Base-by-base conservation (phyloP, 2,888 invertebrate genomes). In the Tortricodes alternella region DNA sequence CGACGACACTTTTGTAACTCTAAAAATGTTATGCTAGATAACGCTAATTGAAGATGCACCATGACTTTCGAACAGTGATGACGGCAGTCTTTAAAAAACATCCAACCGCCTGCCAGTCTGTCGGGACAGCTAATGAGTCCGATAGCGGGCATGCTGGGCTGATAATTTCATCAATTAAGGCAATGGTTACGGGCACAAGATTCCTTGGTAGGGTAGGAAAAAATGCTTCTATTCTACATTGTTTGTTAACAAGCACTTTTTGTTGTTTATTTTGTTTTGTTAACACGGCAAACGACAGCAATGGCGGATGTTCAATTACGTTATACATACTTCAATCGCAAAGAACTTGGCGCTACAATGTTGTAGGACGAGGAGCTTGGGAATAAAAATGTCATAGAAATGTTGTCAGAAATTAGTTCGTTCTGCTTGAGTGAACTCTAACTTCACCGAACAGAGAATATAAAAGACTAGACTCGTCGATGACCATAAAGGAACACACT, bases 101-200 rank as follows among this genome's bases (percentile, higher is more conserved):
- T 15, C 2, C 7, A 15, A n/a, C 18, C 38, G 53, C 46, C 53
- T 9, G 24, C 19, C 24, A 39, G 53, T 53, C 53, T 53, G 34
- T 24, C 18, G 24, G 7, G 13, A 6, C 37, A 29, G n/a, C 46
- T 41, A 52, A 52, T 59, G 56, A 61, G 62, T 49, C 58, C 63
- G 63, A 64, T 49, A 60, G 50, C 62, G 60, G n/a, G 63, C 68
- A 68, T 60, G 64, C 65, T 62, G 52, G 34, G 34, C 39, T 53
- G 52, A 66, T 71, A 77, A 78, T 78, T 79, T 75, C 65, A 61
- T 63, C 69, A 70, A 74, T 75, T 74, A 78, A 66, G 67, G 66
- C 69, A 72, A 70, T 68, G 70, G 67, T 58, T 58, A 51, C 50
- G 46, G 37, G 60, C 60, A 59, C 58, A 41, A 66, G 62, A 70